Base-by-base conservation (phyloP, 2,113 vertebrate species). In the Seriola quinqueradiata region DNA sequence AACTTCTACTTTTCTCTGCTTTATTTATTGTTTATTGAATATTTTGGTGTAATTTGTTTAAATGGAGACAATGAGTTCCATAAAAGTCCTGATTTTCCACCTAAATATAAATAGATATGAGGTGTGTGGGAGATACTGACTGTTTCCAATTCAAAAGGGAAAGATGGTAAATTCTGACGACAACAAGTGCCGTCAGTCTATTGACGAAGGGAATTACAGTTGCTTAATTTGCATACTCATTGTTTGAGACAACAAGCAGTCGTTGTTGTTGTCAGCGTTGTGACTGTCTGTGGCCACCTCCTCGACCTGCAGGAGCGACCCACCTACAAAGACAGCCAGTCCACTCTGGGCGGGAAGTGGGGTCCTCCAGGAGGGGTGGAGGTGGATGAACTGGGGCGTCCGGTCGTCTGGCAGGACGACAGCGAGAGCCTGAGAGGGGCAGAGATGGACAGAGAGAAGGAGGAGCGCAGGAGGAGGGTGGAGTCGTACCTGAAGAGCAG, bases 341-440 rank as follows among this genome's bases (percentile, higher is more conserved):
- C 96, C 58, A 96, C 93, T 0, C 85, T 97, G 57, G 80, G 60
- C 0, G 90, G 89, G 40, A 85, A 46, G 64, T 92, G 91, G 90
- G 77, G 66, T 3, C 93, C 95, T 0, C 84, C 93, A 0, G 95
- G 88, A 32, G 92, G 92, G 8, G 94, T 95, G 77, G 92, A 96
- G 89, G 0, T 94, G 94, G 96, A 98, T 87, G 94, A 96, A 17
- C 91, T 96, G 50, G 94, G 94, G 1, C 94, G 66, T 61, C 94
- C 28, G 6, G 83, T 21, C 66, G 87, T 73, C 74, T 88, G 73
- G 90, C 40, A 0, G 1, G 79, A 86, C 1, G 87, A 65, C 75
- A 40, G 32, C 19, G 75, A 84, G 72, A 75, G 77, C 55, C 42
- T 38, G 75, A 66, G 85, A 59, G 55, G 13, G 61, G 55, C 5